Percentiles rank a stretch among this genome's conserved stretches.
Evolutionary conservation across 2,888 invertebrate species (phyloP).

Genomic region (Stenodema calcarata): DNA sequence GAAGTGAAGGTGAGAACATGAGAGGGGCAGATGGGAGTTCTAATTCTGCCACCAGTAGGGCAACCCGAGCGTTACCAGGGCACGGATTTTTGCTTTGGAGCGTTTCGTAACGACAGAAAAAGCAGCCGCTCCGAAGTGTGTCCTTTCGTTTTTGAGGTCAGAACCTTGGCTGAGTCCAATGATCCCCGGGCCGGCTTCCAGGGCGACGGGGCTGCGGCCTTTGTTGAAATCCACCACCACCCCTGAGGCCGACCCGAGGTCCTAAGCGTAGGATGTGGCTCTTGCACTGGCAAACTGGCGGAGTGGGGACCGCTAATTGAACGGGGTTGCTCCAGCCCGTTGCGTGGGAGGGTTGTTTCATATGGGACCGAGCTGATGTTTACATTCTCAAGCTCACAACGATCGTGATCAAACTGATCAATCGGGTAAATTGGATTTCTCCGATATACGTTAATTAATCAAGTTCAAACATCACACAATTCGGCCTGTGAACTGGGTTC

Average conservation of each 20-base stretch:
- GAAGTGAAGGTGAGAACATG: not conserved
- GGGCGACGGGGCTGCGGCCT: not conserved
- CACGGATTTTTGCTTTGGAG: slow-evolving; percentile 6
- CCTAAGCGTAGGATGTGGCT: not conserved
- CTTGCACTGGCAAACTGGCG: not conserved
- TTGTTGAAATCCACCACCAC: not conserved
- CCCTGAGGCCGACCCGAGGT: not conserved
- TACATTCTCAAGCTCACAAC: not conserved
- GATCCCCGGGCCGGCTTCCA: not conserved
- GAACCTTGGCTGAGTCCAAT: slow-evolving; percentile 30
- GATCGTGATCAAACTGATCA: too few species aligned
- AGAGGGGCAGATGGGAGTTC: not conserved
- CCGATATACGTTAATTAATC: too few species aligned
- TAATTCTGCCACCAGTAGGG: not conserved
- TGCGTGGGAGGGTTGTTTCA: not conserved
- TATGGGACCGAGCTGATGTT: not conserved
- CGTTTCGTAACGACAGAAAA: slow-evolving; percentile 16
- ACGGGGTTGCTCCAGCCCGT: not conserved
- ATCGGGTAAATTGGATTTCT: too few species aligned
- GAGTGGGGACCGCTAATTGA: not conserved
- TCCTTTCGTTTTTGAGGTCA: slow-evolving; percentile 38
- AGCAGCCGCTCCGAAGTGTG: not conserved
- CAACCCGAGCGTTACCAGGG: not conserved
- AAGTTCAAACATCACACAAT: too few species aligned
- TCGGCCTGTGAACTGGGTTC: too few species aligned